These are phyloP conservation scores for Betta splendens DNA, from an alignment of 2,797 vertebrate genomes.

Conservation along the genomic window DNA sequence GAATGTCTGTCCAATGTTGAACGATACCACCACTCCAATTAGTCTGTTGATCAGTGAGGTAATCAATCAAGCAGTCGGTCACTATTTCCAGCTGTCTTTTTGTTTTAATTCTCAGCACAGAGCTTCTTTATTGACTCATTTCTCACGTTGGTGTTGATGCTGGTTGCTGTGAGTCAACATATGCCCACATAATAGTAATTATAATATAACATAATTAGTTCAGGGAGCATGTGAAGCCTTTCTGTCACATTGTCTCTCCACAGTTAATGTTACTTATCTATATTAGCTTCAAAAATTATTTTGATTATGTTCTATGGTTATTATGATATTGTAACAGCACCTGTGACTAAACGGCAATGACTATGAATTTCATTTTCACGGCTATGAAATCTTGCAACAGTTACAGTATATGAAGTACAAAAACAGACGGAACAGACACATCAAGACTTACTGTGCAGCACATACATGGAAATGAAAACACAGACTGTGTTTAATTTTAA, in stretches of 20 bases:
- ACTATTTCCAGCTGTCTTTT: no score
- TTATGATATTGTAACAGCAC: constrained; percentile 27
- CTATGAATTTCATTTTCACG: constrained; percentile 1
- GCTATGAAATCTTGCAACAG: constrained; percentile 12
- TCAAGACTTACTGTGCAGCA: constrained; percentile 12
- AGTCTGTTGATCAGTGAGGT: no score
- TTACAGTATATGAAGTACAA: not conserved
- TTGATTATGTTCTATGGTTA: constrained; percentile 21
- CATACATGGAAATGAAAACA: constrained; percentile 22
- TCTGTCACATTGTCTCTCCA: constrained; percentile 26
- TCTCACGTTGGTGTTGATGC: no score
- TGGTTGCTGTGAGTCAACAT: no score
- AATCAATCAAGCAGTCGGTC: no score
- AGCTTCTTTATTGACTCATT: no score
- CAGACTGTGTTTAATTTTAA: constrained; percentile 29
- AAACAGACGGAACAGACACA: not conserved
- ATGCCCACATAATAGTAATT: no score
- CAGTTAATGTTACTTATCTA: not conserved
- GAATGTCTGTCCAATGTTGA: no score
- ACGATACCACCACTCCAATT: no score
- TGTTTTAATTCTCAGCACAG: no score
- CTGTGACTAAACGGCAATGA: constrained; percentile 23
- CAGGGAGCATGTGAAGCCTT: constrained; percentile 33
- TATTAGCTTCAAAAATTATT: constrained; percentile 8
- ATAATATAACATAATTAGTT: no score